Percentiles rank a stretch among this genome's conserved stretches.
phyloP scores from a whole-genome alignment of 2,113 vertebrate genomes.

The Microcebus jonahi region DNA sequence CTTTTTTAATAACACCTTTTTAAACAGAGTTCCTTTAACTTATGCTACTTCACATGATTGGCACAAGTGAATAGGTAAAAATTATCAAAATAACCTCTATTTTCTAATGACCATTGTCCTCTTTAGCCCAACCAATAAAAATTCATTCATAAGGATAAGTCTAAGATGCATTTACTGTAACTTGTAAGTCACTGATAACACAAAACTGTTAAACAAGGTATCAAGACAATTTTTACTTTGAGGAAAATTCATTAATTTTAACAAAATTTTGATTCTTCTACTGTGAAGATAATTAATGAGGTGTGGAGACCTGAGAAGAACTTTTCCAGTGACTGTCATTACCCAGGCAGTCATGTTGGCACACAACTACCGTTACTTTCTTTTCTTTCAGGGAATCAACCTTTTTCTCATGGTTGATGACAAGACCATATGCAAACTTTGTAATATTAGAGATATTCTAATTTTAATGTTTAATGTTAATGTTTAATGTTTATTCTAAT shows the following conservation, averaged over 20 bases:
- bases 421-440: neutral
- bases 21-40: neutral
- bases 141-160: neutral
- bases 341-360: fast-evolving
- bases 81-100: neutral
- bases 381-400: neutral
- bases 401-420: neutral
- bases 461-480: neutral
- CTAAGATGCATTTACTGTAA: neutral
- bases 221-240: neutral
- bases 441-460: neutral
- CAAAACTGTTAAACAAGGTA: neutral
- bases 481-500: no score
- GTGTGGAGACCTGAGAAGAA: neutral
- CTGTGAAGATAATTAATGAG: neutral
- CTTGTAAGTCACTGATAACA: neutral
- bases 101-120: neutral
- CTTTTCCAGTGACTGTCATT: neutral
- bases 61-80: neutral
- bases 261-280: neutral
- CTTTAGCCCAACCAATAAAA: neutral
- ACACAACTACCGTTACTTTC: neutral
- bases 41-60: fast-evolving
- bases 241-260: neutral
- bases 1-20: neutral